Percentiles rank a stretch among this genome's conserved stretches.
Conservation (phyloP, 35 echinoderm and acorn worm species). For the Chiridota heheva region DNA sequence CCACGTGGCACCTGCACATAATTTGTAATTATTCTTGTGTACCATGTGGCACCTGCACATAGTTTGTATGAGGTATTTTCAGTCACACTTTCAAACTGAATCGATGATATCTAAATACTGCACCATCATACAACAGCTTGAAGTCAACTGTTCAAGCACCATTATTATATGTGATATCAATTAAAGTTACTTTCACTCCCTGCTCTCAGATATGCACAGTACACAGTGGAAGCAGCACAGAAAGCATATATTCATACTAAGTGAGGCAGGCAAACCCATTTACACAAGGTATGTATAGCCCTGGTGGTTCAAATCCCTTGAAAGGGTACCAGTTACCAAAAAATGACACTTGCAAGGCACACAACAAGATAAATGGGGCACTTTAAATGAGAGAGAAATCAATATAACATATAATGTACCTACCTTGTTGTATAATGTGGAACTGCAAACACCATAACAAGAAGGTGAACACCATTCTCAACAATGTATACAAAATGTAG, state of each 20-base stretch:
- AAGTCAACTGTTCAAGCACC: neutral
- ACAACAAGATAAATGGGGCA: no score
- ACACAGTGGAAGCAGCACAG: conserved; percentile 77
- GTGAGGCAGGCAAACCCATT: conserved; percentile 98
- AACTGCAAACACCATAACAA: no score
- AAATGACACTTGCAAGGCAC: no score
- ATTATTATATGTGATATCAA: neutral
- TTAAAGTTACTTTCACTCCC: neutral
- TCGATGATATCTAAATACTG: neutral
- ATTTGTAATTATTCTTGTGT: neutral
- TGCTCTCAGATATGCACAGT: conserved; percentile 74
- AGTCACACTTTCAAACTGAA: neutral
- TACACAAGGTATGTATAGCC: conserved; percentile 89
- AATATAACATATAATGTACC: no score
- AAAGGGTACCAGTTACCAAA: no score
- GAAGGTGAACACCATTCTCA: no score
- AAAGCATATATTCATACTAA: conserved; percentile 96
- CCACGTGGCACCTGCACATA: no score
- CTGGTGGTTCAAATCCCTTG: no score
- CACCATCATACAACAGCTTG: neutral
- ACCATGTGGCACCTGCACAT: neutral
- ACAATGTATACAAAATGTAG: no score
- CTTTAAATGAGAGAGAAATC: no score
- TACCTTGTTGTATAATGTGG: no score
- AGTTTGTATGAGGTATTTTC: no score